A percentile compares a stretch with the other conserved stretches of the same genome.
phyloP scores from a whole-genome alignment of 1,140 invertebrate genomes.

The Epicauta chinensis region DNA sequence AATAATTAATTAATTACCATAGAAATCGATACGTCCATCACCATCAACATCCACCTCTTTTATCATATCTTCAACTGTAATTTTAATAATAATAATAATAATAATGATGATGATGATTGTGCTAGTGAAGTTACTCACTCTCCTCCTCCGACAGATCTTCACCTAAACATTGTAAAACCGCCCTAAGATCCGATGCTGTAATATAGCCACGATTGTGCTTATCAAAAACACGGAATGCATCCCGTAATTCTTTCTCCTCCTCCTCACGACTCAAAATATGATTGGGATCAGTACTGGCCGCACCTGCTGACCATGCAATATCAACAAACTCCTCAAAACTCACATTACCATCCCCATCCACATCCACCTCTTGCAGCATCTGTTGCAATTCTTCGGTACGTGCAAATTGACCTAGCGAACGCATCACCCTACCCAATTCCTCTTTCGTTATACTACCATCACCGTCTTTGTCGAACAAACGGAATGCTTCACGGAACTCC shows the following conservation, averaged over 20 bases:
- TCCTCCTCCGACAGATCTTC: slow-evolving; percentile 82
- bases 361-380: slow-evolving; percentile 87
- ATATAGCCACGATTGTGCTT: slow-evolving; percentile 84
- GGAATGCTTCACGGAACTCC: slow-evolving; percentile 81
- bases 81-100: too few species aligned
- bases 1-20: slow-evolving; percentile 52
- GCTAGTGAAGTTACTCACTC: too few species aligned
- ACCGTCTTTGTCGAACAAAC: slow-evolving; percentile 84
- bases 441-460: slow-evolving; percentile 84
- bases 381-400: slow-evolving; percentile 74
- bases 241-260: slow-evolving; percentile 78
- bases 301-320: slow-evolving; percentile 69
- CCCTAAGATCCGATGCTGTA: slow-evolving; percentile 74
- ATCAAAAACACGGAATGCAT: slow-evolving; percentile 83
- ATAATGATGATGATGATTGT: too few species aligned
- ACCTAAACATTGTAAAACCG: slow-evolving; percentile 76
- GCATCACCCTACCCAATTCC: slow-evolving; percentile 77
- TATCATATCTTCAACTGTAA: slow-evolving; percentile 87
- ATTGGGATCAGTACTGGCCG: slow-evolving; percentile 46
- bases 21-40: slow-evolving; percentile 83
- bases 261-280: slow-evolving; percentile 48
- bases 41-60: slow-evolving; percentile 87
- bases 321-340: slow-evolving; percentile 90
- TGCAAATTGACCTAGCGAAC: slow-evolving; percentile 77
- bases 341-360: slow-evolving; percentile 84